Evolutionary conservation across 1,140 invertebrate genomes (phyloP), one percentile per base, ranked within the genome.

Genomic region (Atopsyche davidsoni): DNA sequence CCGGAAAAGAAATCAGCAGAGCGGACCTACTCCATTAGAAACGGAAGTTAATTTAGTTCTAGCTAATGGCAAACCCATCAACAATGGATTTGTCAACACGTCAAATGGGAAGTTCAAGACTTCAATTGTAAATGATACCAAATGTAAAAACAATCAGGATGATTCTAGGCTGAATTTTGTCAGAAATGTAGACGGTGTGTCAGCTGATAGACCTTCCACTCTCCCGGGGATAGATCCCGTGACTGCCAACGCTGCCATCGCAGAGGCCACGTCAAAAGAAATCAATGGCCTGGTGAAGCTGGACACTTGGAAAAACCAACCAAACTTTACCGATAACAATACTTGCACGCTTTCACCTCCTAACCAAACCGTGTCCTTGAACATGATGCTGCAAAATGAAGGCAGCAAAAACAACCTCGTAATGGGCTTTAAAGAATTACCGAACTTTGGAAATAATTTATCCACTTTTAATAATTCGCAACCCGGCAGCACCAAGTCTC

Each of bases 1-100:
- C 14, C 47, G 48, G 13, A 51, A 43, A 22, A 50, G 38, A 23
- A 23, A 34, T 2, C 41, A 28, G 24, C 22, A 66, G 23, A 69
- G 58, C 34, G 65, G 63, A 35, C 53, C 56, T 43, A 52, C 63
- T 40, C 56, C 63, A 21, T 67, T 73, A 38, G 76, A 79, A 19
- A 79, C 76, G 0, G 75, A 78, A 63, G 77, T 79, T 2, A 75
- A 73, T 55, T 58, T 77, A 3, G 64, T 71, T 3, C 60, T 65
- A 4, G 68, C 55, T 3, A 66, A 58, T 32, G 57, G 57, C 28
- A 55, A 55, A 40, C 57, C 52, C 19, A 43, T 52, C 14, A 58
- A 58, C 31, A 54, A 49, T n/a, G 32, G 68, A 24, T 10, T 19
- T 3, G 62, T 57, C 23, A 53, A 57, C 10, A 60, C 59, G 17